phyloP scores from a whole-genome alignment of 2,888 invertebrate species.

The Drosophila emarginata region DNA sequence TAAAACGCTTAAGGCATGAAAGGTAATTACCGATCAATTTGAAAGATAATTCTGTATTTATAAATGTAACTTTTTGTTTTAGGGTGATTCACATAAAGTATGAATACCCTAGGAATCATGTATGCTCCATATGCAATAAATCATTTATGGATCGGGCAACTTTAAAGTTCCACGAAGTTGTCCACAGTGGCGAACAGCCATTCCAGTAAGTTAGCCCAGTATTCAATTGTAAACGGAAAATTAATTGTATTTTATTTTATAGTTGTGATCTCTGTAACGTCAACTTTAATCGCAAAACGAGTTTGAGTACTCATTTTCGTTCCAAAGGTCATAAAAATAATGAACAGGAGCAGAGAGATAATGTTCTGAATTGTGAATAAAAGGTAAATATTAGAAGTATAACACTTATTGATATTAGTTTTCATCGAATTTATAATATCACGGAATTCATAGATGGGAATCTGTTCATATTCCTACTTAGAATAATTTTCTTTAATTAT shows the following conservation, averaged over 20 bases:
- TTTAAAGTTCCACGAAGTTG: constrained; percentile 42
- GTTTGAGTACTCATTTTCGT: constrained; percentile 37
- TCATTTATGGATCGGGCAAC: constrained; percentile 26
- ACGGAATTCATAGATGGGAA: no score
- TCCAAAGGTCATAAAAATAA: constrained; percentile 41
- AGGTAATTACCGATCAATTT: background rate
- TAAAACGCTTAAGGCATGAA: constrained; percentile 26
- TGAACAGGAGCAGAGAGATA: background rate
- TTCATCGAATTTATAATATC: background rate
- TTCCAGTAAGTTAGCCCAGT: constrained; percentile 38
- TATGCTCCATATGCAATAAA: constrained; percentile 42
- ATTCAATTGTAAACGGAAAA: background rate
- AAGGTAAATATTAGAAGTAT: background rate
- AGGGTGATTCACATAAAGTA: background rate
- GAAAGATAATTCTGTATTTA: background rate
- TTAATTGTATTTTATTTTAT: background rate
- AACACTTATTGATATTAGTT: no score
- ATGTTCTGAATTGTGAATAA: background rate
- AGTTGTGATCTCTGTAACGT: constrained; percentile 52
- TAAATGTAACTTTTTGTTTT: background rate
- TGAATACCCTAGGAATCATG: background rate
- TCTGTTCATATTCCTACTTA: no score
- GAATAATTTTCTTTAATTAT: no score
- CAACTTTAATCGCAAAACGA: constrained; percentile 50
- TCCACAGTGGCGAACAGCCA: constrained; percentile 54